Conservation (phyloP, 2,888 invertebrate genomes). For the Nephrotoma flavescens region DNA sequence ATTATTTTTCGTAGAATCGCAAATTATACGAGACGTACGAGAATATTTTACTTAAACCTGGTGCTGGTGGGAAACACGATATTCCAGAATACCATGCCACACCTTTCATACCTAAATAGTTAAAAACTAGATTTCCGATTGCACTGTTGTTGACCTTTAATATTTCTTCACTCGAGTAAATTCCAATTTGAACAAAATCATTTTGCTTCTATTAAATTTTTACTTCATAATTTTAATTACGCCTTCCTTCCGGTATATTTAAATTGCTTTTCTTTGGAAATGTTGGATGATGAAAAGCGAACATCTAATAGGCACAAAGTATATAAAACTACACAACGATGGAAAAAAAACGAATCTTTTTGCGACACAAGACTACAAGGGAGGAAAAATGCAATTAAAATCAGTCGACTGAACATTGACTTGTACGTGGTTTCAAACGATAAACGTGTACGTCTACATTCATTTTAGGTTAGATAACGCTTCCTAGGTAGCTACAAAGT, state of each 20-base stretch:
- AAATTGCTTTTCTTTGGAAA: not conserved
- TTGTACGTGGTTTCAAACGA: not conserved
- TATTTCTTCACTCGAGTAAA: not conserved
- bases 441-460: too few species aligned
- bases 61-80: not conserved
- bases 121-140: not conserved
- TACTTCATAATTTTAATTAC: not conserved
- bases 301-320: not conserved
- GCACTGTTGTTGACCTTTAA: not conserved
- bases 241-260: not conserved
- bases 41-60: not conserved
- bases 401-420: not conserved
- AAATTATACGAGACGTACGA: not conserved
- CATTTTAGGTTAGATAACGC: too few species aligned
- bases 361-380: not conserved
- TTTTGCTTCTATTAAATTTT: not conserved
- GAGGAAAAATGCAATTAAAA: not conserved
- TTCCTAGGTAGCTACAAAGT: too few species aligned
- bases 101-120: not conserved
- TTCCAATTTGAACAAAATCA: not conserved
- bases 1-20: not conserved
- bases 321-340: not conserved
- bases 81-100: not conserved
- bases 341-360: not conserved
- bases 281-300: not conserved